A percentile compares a stretch with the other conserved stretches of the same genome.
Evolutionary conservation across 2,113 vertebrate species (phyloP).

Genomic region (Tyrannus savana): DNA sequence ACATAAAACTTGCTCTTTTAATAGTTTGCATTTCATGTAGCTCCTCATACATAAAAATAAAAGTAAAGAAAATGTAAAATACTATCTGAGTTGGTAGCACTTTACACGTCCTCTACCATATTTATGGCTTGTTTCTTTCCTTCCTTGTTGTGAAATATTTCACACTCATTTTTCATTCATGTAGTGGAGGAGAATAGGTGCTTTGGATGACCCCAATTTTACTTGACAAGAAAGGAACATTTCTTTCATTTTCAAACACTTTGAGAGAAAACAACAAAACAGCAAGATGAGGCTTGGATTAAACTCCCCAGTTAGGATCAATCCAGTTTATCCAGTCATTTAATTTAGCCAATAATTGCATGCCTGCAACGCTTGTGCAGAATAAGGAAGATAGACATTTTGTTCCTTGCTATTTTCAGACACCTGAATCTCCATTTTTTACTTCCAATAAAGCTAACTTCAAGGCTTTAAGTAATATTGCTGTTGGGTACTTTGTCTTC

Average conservation of each 20-base stretch:
- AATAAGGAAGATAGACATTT: background rate
- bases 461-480: background rate
- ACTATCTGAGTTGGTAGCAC: background rate
- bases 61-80: background rate
- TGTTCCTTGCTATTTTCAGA: background rate
- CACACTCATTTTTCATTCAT: background rate
- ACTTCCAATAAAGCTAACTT: background rate
- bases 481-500: background rate
- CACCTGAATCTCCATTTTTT: background rate
- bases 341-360: background rate
- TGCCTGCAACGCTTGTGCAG: background rate
- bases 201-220: background rate
- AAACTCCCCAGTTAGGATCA: background rate
- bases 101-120: background rate
- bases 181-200: background rate
- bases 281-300: background rate
- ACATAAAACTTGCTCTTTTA: background rate
- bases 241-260: background rate
- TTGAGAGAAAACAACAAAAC: background rate
- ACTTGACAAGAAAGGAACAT: background rate
- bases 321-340: background rate
- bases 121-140: background rate
- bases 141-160: background rate
- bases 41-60: background rate
- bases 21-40: background rate